Conservation (phyloP, 92 coral and sea anemone genomes). For the Plumapathes pennacea region DNA sequence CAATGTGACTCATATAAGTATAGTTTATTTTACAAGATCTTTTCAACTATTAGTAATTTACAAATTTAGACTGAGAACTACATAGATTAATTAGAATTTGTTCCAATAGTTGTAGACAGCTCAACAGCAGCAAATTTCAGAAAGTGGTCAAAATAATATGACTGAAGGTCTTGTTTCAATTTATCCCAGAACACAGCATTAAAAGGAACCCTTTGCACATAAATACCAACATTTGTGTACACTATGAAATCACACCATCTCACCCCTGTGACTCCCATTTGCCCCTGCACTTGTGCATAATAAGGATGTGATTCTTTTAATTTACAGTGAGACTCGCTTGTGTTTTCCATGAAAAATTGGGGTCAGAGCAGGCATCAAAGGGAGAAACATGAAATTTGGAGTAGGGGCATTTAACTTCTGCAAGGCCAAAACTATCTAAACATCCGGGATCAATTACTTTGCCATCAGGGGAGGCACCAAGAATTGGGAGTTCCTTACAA, state of each 20-base stretch:
- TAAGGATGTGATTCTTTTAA: conserved; percentile 15
- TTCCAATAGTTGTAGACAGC: no score
- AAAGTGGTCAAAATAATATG: conserved; percentile 26
- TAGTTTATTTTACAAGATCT: no score
- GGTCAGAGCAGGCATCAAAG: conserved; percentile 38
- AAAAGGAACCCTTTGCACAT: conserved; percentile 36
- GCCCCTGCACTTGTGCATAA: conserved; percentile 54
- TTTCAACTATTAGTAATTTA: no score
- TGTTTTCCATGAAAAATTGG: conserved; percentile 30
- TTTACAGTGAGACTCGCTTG: conserved; percentile 1
- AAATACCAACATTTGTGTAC: conserved; percentile 31
- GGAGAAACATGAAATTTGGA: conserved; percentile 33
- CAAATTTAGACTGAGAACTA: no score
- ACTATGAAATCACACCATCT: conserved; percentile 53
- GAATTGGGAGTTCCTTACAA: conserved; percentile 11
- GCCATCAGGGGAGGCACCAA: conserved; percentile 50
- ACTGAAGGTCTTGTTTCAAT: conserved; percentile 10
- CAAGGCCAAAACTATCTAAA: conserved; percentile 32
- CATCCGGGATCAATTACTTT: conserved; percentile 44
- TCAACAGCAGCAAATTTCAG: conserved; percentile 26
- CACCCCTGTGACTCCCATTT: conserved; percentile 45
- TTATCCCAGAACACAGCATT: conserved; percentile 12
- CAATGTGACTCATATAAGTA: no score
- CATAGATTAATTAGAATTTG: no score
- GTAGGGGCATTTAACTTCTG: conserved; percentile 52